Percentiles rank a stretch among this genome's conserved stretches.
These are phyloP conservation scores for Chrysotoxum bicinctum DNA, from an alignment of 2,888 invertebrate genomes.

Conservation along the genomic window DNA sequence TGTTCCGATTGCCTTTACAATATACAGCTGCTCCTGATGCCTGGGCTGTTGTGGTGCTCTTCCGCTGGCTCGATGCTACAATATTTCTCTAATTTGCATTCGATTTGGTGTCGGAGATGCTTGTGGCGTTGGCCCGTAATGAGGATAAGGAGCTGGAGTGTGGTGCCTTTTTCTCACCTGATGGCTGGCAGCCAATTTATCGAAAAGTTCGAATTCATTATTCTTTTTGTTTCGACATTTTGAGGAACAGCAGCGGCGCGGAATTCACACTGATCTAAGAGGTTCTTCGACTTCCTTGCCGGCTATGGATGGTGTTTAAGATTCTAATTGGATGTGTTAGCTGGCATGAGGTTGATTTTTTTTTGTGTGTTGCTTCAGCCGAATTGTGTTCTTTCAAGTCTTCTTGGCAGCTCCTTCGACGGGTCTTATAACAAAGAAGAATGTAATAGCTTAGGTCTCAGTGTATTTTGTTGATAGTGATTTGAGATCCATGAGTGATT, in stretches of 20 bases:
- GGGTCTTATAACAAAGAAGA: background rate
- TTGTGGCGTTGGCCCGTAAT: constrained; percentile 53
- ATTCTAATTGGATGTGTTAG: constrained; percentile 58
- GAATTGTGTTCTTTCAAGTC: constrained; percentile 21
- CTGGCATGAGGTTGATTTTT: constrained; percentile 4
- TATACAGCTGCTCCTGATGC: constrained; percentile 17
- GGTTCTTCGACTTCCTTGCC: background rate
- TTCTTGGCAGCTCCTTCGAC: background rate
- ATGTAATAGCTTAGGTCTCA: background rate
- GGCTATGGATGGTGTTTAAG: constrained; percentile 37
- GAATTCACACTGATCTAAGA: constrained; percentile 7
- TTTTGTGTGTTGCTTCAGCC: background rate
- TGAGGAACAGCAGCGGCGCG: constrained; percentile 19
- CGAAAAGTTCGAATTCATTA: constrained; percentile 61
- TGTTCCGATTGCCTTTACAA: constrained; percentile 32
- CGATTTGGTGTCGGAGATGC: constrained; percentile 61
- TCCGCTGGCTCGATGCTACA: constrained; percentile 23
- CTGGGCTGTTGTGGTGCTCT: background rate
- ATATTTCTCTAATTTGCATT: constrained; percentile 72
- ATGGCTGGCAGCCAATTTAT: constrained; percentile 57
- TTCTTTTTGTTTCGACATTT: constrained; percentile 52
- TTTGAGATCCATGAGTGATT: background rate
- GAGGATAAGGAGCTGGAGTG: constrained; percentile 42
- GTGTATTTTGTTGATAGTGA: background rate
- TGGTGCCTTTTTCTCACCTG: constrained; percentile 58